A percentile compares a stretch with the other conserved stretches of the same genome.
Conservation (phyloP, 2,797 vertebrate genomes). For the Neomorphus geoffroyi region DNA sequence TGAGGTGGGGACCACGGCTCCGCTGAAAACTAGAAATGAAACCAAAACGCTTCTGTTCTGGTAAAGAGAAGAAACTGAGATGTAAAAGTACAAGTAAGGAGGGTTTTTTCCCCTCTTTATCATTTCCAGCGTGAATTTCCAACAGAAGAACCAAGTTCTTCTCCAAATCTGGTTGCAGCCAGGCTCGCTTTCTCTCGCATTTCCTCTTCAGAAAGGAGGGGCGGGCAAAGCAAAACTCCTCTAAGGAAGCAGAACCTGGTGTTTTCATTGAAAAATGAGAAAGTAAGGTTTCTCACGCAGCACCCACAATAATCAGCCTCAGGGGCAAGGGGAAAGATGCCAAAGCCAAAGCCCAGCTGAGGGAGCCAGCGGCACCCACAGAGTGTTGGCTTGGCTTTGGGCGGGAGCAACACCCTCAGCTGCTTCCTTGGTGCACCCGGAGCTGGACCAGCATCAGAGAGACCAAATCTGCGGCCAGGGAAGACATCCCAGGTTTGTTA, state of each 20-base stretch:
- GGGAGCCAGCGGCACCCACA: not conserved
- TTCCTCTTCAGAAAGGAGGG: not conserved
- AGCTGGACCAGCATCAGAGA: not conserved
- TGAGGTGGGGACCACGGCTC: not conserved
- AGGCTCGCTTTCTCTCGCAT: not conserved
- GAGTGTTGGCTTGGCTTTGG: not conserved
- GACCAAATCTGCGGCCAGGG: rapidly evolving
- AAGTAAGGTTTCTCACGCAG: not conserved
- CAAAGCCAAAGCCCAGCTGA: rapidly evolving
- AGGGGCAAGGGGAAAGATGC: not conserved
- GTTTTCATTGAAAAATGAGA: not conserved
- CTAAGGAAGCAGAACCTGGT: rapidly evolving
- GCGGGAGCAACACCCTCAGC: not conserved
- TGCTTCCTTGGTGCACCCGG: not conserved
- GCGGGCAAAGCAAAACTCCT: not conserved
- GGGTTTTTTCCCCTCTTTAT: not conserved
- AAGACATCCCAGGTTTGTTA: rapidly evolving
- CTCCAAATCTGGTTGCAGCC: not conserved
- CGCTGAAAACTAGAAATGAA: not conserved
- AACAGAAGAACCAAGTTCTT: not conserved
- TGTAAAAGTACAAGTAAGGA: not conserved
- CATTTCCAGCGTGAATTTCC: not conserved
- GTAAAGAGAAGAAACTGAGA: not conserved
- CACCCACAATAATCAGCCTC: not conserved
- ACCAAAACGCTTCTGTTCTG: not conserved